These are phyloP conservation scores for Chaetura pelagica DNA, from an alignment of 2,113 vertebrate genomes.

Conservation along the genomic window DNA sequence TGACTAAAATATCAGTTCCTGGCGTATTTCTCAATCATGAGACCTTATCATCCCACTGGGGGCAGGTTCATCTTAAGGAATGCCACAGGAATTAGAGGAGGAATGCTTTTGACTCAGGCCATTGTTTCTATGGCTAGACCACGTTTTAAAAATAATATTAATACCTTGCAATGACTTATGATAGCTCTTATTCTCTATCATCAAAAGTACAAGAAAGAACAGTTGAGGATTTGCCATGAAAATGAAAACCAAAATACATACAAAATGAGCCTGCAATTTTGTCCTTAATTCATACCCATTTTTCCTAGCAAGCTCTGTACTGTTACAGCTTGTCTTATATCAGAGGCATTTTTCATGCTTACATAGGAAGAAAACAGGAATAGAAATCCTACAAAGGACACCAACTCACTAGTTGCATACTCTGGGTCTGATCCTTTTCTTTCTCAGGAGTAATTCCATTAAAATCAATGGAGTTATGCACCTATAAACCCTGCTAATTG, in stretches of 20 bases:
- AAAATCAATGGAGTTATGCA: constrained; percentile 40
- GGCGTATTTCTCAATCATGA: background rate
- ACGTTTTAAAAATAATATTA: background rate
- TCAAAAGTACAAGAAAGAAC: background rate
- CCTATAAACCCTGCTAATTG: background rate
- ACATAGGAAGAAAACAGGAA: background rate
- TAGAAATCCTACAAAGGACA: background rate
- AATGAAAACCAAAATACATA: background rate
- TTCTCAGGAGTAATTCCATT: constrained; percentile 8
- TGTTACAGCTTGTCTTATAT: background rate
- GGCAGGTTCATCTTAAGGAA: background rate
- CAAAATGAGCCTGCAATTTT: background rate
- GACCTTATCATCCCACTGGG: background rate
- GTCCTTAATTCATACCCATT: background rate
- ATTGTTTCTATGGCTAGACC: background rate
- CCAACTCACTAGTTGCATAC: background rate
- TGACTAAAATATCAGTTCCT: background rate
- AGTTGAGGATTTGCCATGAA: background rate
- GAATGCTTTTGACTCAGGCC: background rate
- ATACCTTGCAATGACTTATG: background rate
- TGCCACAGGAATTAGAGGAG: background rate
- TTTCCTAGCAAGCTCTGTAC: background rate
- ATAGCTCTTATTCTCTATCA: background rate
- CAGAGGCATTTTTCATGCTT: background rate
- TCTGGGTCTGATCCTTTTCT: background rate